Base-by-base conservation (phyloP, 2,888 invertebrate genomes). In the Willowsia nigromaculata region DNA sequence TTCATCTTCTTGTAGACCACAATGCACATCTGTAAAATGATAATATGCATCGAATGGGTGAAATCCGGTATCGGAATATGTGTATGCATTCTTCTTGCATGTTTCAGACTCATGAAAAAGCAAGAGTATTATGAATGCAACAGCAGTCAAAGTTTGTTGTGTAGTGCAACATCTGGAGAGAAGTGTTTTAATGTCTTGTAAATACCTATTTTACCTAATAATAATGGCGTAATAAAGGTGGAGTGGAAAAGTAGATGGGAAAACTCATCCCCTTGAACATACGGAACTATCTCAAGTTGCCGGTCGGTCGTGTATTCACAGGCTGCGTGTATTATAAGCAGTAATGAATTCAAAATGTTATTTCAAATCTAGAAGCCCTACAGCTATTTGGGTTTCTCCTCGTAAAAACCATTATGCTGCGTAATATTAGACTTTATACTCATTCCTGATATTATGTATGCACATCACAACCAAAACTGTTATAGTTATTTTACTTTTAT, bases 131-230 rank as follows among this genome's bases (percentile, higher is more conserved):
- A 68, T 68, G n/a, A 68, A 22, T 68, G 68, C 30, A 30, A 33
- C 30, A 47, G 30, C 33, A 25, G 13, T 68, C 18, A n/a, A 37
- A 68, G 4, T 11, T 68, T 37, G 59, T 68, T n/a, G 25, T 25
- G 27, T 68, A 3, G 18, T 18, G 37, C 18, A 68, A 68, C 68
- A 68, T 68, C 68, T 68, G 68, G 68, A 68, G 37, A 68, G 68
- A 37, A 37, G 37, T 68, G 68, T 37, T 7, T 37, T 68, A 37
- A 68, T 68, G n/a, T 18, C n/a, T 40, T 37, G 62, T 68, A 37
- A 68, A 37, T 68, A 27, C 59, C 33, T 7, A 68, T 9, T 68
- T 15, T 13, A n/a, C n/a, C n/a, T 33, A 33, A 18, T 68, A n/a
- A 37, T 68, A 27, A 25, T 59, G 37, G 62, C 18, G 33, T 53